Percentiles rank a stretch among this genome's conserved stretches.
These are phyloP conservation scores for Trachemys scripta DNA, from an alignment of 2,113 vertebrate genomes.

Conservation along the genomic window DNA sequence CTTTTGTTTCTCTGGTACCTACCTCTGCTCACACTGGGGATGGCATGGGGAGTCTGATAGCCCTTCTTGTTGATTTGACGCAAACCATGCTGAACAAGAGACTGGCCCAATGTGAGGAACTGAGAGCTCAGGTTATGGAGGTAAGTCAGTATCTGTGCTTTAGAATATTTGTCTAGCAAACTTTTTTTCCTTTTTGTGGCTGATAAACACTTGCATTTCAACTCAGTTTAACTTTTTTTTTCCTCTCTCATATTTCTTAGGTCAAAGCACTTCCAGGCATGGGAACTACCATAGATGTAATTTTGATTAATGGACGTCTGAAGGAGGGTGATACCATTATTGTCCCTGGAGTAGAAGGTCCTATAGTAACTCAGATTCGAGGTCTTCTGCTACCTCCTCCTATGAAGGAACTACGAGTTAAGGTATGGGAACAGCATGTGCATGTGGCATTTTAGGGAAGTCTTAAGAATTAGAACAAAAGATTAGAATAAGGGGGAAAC, in stretches of 20 bases:
- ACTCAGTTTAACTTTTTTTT: not conserved
- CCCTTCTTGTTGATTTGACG: constrained; percentile 93
- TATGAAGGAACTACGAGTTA: constrained; percentile 96
- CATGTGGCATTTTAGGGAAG: not conserved
- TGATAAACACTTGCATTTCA: no score
- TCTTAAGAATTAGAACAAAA: not conserved
- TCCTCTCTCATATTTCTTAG: constrained; percentile 70
- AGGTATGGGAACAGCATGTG: constrained; percentile 79
- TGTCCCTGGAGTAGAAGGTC: constrained; percentile 96
- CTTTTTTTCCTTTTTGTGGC: not conserved
- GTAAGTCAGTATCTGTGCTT: constrained; percentile 73
- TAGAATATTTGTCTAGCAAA: not conserved
- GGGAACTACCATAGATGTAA: constrained; percentile 98
- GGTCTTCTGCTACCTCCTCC: constrained; percentile 95
- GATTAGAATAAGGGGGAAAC: not conserved
- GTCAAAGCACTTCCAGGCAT: constrained; percentile 98
- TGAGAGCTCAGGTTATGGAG: constrained; percentile 99
- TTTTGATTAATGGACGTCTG: constrained; percentile 93
- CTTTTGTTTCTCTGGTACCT: constrained; percentile 95
- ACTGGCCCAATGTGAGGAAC: constrained; percentile 93
- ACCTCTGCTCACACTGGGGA: constrained; percentile 98
- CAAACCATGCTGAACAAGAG: constrained; percentile 95
- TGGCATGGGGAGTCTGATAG: constrained; percentile 97
- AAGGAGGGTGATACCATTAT: constrained; percentile 96
- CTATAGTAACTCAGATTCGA: constrained; percentile 97